Base-by-base conservation (phyloP, 2,888 invertebrate species). In the Meteorus colon region DNA sequence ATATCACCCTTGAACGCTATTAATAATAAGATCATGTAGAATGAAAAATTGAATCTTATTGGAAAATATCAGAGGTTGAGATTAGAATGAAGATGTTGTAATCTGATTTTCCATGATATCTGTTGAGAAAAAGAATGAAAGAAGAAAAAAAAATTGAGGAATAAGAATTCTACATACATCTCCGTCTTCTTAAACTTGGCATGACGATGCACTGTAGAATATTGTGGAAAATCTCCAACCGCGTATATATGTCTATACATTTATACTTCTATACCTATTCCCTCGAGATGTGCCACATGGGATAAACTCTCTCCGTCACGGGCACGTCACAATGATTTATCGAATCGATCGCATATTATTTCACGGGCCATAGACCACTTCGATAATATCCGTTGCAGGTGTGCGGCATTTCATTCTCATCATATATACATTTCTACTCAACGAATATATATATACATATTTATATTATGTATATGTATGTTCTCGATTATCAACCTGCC, bases 321-420 rank as follows among this genome's bases (percentile, higher is more conserved):
- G 45, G 67, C 67, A 60, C 63, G 74, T 60, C 69, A 69, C 45
- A 60, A 69, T 63, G 74, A 75, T 75, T 75, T 75, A 75, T 75
- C 74, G 31, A 48, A 65, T 75, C 63, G 63, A 74, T 74, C 68
- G 48, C 59, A 74, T 67, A 45, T 62, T 69, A 62, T 62, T 73
- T 59, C 41, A 68, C 55, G 62, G 74, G n/a, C 68, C 60, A 74
- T 34, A 48, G 69, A 74, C 73, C 73, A 66, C 65, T 66, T 73
- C 73, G 66, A 66, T 73, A 73, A 55, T 73, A 72, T 72, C 72
- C 72, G 63, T 45, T 72, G 72, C 72, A 51, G 51, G 48, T 72
- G 72, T 62, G 48, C 10, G n/a, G 55, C 72, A 63, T 72, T 63
- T 63, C 63, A 72, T 72, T 55, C 48, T 29, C 41, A 29, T 24